Conservation (phyloP, 2,113 vertebrate species). For the Columba livia region DNA sequence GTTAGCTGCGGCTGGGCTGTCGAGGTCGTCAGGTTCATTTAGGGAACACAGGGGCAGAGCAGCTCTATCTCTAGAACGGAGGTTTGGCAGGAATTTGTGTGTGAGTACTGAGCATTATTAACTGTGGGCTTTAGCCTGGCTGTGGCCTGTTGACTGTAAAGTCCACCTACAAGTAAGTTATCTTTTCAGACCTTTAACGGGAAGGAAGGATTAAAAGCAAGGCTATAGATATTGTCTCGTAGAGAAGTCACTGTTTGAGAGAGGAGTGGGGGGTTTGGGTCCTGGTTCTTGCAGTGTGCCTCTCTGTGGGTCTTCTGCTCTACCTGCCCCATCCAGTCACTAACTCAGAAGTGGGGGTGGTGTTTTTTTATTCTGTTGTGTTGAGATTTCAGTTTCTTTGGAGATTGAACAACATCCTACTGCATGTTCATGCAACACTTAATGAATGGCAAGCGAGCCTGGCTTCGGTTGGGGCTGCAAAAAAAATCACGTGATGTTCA, state of each 20-base stretch:
- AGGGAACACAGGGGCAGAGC: neutral
- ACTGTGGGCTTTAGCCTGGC: neutral
- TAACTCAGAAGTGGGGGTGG: neutral
- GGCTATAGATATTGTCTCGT: rapidly evolving
- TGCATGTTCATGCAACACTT: neutral
- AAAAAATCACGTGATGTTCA: neutral
- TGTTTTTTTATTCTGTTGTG: neutral
- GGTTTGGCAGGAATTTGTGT: neutral
- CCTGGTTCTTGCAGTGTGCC: neutral
- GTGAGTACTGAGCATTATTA: neutral
- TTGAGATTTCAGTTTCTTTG: neutral
- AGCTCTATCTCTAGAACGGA: neutral
- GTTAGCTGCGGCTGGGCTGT: neutral
- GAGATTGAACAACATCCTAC: neutral
- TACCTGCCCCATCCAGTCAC: rapidly evolving
- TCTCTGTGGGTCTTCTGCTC: neutral
- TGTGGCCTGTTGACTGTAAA: neutral
- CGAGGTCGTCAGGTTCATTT: neutral
- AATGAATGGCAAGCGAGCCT: rapidly evolving
- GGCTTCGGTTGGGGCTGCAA: rapidly evolving
- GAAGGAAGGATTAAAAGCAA: neutral
- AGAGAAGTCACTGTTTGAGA: neutral
- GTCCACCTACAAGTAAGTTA: neutral
- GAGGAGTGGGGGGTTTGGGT: neutral
- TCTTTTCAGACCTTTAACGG: neutral